Base-by-base conservation (phyloP, 2,888 invertebrate species). In the Agrotis puta region DNA sequence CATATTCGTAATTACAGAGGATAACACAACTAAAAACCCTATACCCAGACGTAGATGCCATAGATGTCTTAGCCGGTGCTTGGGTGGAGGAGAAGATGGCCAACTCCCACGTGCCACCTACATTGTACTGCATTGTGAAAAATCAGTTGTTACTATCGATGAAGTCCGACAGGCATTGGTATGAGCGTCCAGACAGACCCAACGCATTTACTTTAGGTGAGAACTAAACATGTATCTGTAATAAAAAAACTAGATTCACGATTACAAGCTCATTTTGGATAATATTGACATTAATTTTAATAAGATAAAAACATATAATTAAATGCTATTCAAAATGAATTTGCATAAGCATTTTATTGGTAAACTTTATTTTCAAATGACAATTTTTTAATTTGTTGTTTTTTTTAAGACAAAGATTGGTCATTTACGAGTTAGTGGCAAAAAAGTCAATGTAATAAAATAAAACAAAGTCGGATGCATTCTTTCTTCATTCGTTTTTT, bases 141-240 rank as follows among this genome's bases (percentile, higher is more conserved):
- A 57, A 82, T 1, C 81, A 82, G 27, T 18, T 82, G 48, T 64
- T 65, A 13, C 54, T 71, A 3, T 57, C 71, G 0, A n/a, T 67
- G 0, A 61, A 51, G 3, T 79, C 79, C 0, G 79, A 82, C n/a
- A 74, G 82, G n/a, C 70, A 70, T 33, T 82, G 79, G 79, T 81
- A 66, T 56, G 82, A 81, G 22, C 74, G 76, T 11, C 18, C n/a
- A 0, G n/a, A 50, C 13, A 53, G 76, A 33, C 79, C 79, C 0
- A 65, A 82, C 20, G 72, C 82, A 2, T 79, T 81, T 27, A 74
- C 59, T 61, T 1, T 0, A 0, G 56, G 79, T 79, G 39, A 69
- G 74, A 7, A 51, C 6, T 39, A n/a, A 50, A 22, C 22, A 47
- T 2, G 11, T 6, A 33, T 33, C 5, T 7, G 33, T 27, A 27